These are phyloP conservation scores for Elgaria multicarinata DNA, from an alignment of 2,113 vertebrate species.

Conservation along the genomic window DNA sequence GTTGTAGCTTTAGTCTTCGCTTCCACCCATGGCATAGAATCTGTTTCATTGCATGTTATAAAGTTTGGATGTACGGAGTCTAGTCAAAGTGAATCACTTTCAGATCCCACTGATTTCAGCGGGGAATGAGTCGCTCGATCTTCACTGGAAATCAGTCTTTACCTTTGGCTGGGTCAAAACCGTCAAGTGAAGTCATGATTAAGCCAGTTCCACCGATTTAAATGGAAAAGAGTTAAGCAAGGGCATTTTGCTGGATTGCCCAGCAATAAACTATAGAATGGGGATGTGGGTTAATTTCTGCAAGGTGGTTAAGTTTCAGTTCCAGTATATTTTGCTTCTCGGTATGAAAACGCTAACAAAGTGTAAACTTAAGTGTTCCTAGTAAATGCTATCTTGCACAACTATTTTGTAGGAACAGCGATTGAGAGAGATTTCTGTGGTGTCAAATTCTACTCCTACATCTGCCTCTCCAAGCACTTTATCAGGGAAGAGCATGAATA, in stretches of 20 bases:
- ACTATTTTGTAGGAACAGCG: slow-evolving; percentile 81
- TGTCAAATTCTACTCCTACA: slow-evolving; percentile 80
- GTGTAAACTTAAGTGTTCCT: background rate
- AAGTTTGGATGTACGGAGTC: background rate
- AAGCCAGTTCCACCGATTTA: background rate
- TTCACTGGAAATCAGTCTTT: background rate
- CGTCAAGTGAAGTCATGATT: background rate
- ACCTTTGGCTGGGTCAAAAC: background rate
- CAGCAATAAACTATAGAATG: background rate
- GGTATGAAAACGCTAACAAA: background rate
- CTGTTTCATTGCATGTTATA: background rate
- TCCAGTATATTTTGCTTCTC: background rate
- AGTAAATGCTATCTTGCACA: too few species aligned
- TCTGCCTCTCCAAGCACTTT: slow-evolving; percentile 89
- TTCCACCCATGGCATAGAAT: background rate
- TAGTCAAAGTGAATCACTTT: background rate
- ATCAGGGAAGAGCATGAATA: slow-evolving; percentile 87
- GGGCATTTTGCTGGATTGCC: background rate
- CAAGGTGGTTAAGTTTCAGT: background rate
- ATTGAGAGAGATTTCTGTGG: slow-evolving; percentile 85
- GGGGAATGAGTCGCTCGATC: background rate
- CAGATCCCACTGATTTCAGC: background rate
- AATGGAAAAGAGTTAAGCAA: background rate
- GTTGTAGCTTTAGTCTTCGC: background rate
- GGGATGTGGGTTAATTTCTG: background rate